Evolutionary conservation across 2,888 invertebrate species (phyloP).

Genomic region (Odontomyia ornata): DNA sequence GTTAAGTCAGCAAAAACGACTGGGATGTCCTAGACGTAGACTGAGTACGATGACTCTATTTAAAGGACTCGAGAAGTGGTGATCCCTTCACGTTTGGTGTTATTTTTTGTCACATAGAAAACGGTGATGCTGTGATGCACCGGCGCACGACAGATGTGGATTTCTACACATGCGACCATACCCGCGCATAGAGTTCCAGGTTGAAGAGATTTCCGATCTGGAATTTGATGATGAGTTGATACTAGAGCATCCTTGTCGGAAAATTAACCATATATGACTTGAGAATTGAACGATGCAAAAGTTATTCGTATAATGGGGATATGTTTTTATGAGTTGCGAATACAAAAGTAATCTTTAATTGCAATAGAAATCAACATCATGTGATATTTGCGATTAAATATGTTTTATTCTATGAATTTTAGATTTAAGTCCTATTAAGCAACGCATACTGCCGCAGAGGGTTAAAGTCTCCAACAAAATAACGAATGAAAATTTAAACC

Average conservation of each 20-base stretch:
- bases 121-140: slow-evolving; percentile 8
- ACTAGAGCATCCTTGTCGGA: neutral
- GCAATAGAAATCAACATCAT: no score
- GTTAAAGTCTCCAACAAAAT: neutral
- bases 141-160: slow-evolving; percentile 42
- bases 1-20: neutral
- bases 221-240: neutral
- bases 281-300: no score
- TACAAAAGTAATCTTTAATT: no score
- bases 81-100: slow-evolving; percentile 45
- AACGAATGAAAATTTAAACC: neutral
- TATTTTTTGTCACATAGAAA: slow-evolving; percentile 23
- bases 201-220: slow-evolving; percentile 13
- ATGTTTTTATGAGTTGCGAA: no score
- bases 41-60: slow-evolving; percentile 30
- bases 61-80: slow-evolving; percentile 46
- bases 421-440: no score
- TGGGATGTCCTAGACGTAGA: neutral
- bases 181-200: neutral
- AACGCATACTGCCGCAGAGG: neutral
- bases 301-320: no score
- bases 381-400: no score
- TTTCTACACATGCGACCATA: neutral
- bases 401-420: no score
- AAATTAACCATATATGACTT: neutral